These are phyloP conservation scores for Caranx melampygus DNA, from an alignment of 2,113 vertebrate species.

Conservation along the genomic window DNA sequence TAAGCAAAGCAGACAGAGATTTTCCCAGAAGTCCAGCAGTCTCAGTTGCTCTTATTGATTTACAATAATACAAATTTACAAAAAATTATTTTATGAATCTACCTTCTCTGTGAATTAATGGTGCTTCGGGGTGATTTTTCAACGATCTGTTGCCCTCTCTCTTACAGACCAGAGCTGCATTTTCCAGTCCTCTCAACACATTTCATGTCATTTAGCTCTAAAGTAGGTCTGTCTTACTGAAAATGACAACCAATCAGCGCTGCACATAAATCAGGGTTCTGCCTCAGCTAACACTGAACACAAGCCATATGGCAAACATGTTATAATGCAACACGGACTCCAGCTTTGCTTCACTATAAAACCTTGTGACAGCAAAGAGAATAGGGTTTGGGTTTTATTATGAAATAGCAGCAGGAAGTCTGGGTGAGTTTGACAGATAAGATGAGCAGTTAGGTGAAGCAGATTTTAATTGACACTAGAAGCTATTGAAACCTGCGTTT, in stretches of 20 bases:
- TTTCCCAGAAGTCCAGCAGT: constrained; percentile 17
- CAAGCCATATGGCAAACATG: background rate
- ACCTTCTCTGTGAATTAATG: constrained; percentile 1
- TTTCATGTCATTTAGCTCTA: background rate
- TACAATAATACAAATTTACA: constrained; percentile 8
- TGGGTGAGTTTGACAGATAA: background rate
- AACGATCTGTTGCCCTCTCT: background rate
- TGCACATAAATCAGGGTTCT: constrained; percentile 15
- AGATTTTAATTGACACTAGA: background rate
- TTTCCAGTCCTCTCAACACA: background rate
- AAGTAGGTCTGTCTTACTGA: background rate
- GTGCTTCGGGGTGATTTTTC: constrained; percentile 2
- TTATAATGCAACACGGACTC: background rate
- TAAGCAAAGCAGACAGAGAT: background rate
- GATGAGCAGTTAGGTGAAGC: background rate
- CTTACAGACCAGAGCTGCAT: background rate
- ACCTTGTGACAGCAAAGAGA: background rate
- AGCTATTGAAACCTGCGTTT: background rate
- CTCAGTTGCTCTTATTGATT: constrained; percentile 30
- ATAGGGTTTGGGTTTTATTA: background rate
- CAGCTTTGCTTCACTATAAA: background rate
- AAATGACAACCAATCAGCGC: background rate
- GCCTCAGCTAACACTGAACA: background rate
- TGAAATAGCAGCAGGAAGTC: background rate
- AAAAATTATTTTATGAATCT: constrained; percentile 21